Evolutionary conservation across 2,888 invertebrate genomes (phyloP).

Genomic region (Phytoseiulus persimilis): DNA sequence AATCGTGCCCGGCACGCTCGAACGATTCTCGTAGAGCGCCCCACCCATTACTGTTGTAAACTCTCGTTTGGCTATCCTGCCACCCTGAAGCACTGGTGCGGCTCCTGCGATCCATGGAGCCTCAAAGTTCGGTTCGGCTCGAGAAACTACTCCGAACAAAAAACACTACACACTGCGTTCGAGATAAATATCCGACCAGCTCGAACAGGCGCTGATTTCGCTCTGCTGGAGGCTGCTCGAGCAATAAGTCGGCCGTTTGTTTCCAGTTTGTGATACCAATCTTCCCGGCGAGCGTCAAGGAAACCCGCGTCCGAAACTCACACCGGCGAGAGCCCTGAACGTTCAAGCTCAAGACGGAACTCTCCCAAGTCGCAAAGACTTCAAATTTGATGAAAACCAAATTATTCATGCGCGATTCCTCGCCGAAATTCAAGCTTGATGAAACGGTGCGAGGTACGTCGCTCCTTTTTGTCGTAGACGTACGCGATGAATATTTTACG

Average conservation of each 20-base stretch:
- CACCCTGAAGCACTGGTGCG: background rate
- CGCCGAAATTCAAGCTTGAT: background rate
- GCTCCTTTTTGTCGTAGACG: background rate
- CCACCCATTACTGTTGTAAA: background rate
- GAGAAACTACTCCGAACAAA: too few relatives aligned
- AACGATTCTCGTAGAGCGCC: background rate
- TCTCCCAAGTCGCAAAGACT: background rate
- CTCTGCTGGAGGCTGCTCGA: too few relatives aligned
- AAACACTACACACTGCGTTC: too few relatives aligned
- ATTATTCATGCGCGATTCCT: background rate
- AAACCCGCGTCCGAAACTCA: background rate
- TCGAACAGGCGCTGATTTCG: too few relatives aligned
- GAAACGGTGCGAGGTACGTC: background rate
- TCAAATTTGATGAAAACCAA: background rate
- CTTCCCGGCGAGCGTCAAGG: too few relatives aligned
- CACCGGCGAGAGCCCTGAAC: background rate
- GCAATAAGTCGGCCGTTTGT: too few relatives aligned
- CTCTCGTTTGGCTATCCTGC: background rate
- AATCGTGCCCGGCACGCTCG: background rate
- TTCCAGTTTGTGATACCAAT: too few relatives aligned
- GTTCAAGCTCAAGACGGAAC: too few relatives aligned
- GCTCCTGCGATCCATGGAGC: background rate
- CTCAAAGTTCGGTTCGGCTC: background rate
- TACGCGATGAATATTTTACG: background rate
- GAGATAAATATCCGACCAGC: too few relatives aligned